These are phyloP conservation scores for Campoplex capitator DNA, from an alignment of 2,888 invertebrate species.

Conservation along the genomic window DNA sequence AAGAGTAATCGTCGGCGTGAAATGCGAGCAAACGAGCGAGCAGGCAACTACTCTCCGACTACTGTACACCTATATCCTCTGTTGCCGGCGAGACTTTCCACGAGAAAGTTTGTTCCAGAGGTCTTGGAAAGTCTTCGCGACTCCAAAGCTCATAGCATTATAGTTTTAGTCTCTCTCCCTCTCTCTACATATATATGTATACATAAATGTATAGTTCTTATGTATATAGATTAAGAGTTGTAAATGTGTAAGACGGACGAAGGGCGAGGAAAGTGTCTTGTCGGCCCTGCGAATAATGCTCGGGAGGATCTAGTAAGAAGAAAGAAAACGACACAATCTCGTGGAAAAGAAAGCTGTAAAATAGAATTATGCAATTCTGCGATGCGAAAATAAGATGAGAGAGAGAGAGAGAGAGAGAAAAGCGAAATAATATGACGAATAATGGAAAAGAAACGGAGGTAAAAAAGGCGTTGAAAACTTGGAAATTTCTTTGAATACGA, in stretches of 20 bases:
- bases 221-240: background rate
- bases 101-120: constrained; percentile 60
- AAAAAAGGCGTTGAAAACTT: background rate
- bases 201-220: background rate
- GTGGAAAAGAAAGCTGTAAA: constrained; percentile 8
- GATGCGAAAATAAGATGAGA: constrained; percentile 19
- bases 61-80: constrained; percentile 34
- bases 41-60: constrained; percentile 10
- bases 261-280: constrained; percentile 23
- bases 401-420: background rate
- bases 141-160: constrained; percentile 50
- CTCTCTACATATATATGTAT: background rate
- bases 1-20: constrained; percentile 68
- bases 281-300: constrained; percentile 51
- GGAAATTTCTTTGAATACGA: constrained; percentile 29
- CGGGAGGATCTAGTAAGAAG: constrained; percentile 10
- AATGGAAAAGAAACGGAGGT: constrained; percentile 15
- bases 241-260: background rate
- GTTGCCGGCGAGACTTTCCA: constrained; percentile 51
- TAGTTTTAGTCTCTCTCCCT: constrained; percentile 13
- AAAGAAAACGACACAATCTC: constrained; percentile 33
- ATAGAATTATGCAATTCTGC: constrained; percentile 33
- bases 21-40: constrained; percentile 61
- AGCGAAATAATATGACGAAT: background rate
- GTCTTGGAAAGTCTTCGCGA: constrained; percentile 45